Evolutionary conservation across 2,888 invertebrate genomes (phyloP).

Genomic region (Mythimna loreyi): DNA sequence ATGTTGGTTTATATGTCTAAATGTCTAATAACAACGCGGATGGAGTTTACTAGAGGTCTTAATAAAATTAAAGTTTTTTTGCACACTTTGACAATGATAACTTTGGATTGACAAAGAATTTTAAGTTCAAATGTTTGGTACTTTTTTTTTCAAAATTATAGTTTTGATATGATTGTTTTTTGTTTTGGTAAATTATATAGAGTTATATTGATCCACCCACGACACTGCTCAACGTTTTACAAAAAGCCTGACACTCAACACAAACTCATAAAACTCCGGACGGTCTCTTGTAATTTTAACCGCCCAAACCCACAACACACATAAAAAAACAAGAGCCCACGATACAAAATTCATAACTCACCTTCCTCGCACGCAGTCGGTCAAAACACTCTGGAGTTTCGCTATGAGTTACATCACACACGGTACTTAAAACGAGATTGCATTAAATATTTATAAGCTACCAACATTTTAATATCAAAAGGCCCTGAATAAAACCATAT

Average conservation of each 20-base stretch:
- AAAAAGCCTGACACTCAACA: conserved; percentile 1
- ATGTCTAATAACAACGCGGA: too few relatives aligned
- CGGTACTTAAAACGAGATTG: conserved; percentile 78
- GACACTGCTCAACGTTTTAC: not conserved
- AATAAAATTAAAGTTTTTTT: too few relatives aligned
- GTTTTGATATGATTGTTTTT: too few relatives aligned
- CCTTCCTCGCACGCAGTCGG: conserved; percentile 24
- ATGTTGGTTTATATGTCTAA: too few relatives aligned
- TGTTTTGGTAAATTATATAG: too few relatives aligned
- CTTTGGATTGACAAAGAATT: too few relatives aligned
- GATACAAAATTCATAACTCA: conserved; percentile 50
- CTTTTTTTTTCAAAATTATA: too few relatives aligned
- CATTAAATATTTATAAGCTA: conserved; percentile 83
- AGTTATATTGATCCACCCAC: too few relatives aligned
- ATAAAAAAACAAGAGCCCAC: conserved; percentile 13
- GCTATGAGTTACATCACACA: conserved; percentile 71
- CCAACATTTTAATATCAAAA: conserved; percentile 83
- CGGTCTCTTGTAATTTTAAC: conserved; percentile 15
- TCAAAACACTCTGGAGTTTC: conserved; percentile 38
- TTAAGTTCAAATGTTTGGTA: too few relatives aligned
- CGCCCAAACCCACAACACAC: not conserved
- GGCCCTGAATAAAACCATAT: conserved; percentile 75
- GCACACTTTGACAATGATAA: too few relatives aligned
- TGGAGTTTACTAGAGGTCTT: too few relatives aligned
- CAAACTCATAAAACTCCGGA: not conserved